phyloP scores from a whole-genome alignment of 2,113 vertebrate genomes.

The Sinocyclocheilus anophthalmus region DNA sequence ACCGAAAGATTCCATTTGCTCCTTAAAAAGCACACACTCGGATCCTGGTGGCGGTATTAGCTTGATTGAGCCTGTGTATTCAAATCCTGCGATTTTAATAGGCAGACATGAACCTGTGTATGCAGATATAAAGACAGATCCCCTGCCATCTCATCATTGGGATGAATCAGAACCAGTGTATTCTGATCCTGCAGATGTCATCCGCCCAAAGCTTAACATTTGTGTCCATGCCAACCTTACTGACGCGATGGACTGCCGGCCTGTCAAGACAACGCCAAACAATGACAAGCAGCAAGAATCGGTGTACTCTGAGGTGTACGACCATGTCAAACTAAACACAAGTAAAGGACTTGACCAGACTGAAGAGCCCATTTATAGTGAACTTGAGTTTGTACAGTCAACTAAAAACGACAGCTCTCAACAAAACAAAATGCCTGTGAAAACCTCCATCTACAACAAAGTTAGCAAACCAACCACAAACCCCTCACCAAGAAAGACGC shows the following conservation, averaged over 20 bases:
- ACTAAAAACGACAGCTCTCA: neutral
- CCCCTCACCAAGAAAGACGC: slow-evolving; percentile 11
- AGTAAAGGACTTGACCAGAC: slow-evolving; percentile 41
- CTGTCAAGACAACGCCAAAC: neutral
- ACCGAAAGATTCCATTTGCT: neutral
- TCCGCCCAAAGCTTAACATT: slow-evolving; percentile 5
- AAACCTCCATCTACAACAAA: slow-evolving; percentile 48
- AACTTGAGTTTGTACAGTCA: slow-evolving; percentile 40
- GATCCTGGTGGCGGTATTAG: neutral
- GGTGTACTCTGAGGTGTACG: slow-evolving; percentile 75
- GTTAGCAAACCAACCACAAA: slow-evolving; percentile 50
- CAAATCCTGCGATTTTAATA: slow-evolving; percentile 15
- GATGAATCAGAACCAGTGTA: slow-evolving; percentile 78
- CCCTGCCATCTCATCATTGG: neutral
- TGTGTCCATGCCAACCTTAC: slow-evolving; percentile 62
- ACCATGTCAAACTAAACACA: slow-evolving; percentile 65
- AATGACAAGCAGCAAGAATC: slow-evolving; percentile 45
- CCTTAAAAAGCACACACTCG: slow-evolving; percentile 1
- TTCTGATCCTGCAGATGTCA: slow-evolving; percentile 79
- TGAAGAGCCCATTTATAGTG: slow-evolving; percentile 63
- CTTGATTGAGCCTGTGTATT: slow-evolving; percentile 48
- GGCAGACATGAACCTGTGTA: slow-evolving; percentile 64
- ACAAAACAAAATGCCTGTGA: neutral
- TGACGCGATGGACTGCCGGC: slow-evolving; percentile 52
- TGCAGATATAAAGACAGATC: slow-evolving; percentile 66